phyloP scores from a whole-genome alignment of 2,797 vertebrate genomes.

The Neosilurus mollespiculum region DNA sequence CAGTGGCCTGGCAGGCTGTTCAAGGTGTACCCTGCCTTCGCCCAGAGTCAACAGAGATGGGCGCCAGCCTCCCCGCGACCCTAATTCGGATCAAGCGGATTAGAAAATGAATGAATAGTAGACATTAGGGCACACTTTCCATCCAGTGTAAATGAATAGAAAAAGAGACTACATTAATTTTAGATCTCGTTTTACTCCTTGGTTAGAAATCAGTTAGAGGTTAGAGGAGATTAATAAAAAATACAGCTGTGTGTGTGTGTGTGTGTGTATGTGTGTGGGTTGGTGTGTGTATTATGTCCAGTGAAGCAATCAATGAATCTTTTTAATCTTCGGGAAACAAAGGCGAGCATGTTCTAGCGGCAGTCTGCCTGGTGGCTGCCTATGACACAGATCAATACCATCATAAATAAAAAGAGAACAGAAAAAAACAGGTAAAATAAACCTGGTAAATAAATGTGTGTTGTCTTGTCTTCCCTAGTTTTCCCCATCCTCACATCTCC shows the following conservation, averaged over 20 bases:
- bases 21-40: too few relatives aligned
- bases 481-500: constrained; percentile 5
- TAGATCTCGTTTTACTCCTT: neutral
- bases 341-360: constrained; percentile 18
- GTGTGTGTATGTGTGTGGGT: constrained; percentile 44
- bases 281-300: constrained; percentile 31
- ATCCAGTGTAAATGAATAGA: neutral
- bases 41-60: too few relatives aligned
- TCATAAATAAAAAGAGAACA: constrained; percentile 69
- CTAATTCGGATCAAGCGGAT: too few relatives aligned
- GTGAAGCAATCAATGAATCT: constrained; percentile 13
- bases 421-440: constrained; percentile 68
- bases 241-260: constrained; percentile 15
- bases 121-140: neutral
- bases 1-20: too few relatives aligned
- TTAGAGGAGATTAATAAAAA: constrained; percentile 4
- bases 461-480: constrained; percentile 53
- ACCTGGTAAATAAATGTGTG: constrained; percentile 69
- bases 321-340: constrained; percentile 43
- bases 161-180: neutral
- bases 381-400: constrained; percentile 67
- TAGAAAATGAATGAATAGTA: too few relatives aligned
- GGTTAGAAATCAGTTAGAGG: neutral
- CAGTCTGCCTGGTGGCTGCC: constrained; percentile 36
- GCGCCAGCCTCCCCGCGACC: too few relatives aligned